Percentiles rank a stretch among this genome's conserved stretches.
phyloP scores from a whole-genome alignment of 64 coral and sea anemone genomes.

The Stylophora pistillata region DNA sequence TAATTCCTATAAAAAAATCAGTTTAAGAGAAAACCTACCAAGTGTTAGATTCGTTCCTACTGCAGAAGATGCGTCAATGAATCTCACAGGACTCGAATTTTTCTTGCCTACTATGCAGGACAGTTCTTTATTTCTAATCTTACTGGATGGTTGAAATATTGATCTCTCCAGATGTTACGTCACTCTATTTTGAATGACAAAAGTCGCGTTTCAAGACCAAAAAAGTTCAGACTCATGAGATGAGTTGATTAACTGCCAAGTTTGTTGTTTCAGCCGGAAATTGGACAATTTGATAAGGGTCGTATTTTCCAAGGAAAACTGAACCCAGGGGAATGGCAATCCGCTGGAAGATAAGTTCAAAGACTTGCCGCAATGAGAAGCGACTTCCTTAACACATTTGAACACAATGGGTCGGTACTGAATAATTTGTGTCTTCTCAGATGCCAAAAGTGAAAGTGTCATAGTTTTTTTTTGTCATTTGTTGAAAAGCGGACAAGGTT shows the following conservation, averaged over 20 bases:
- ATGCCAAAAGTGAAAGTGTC: not conserved
- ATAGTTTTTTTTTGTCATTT: not conserved
- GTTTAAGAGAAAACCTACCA: too few species aligned
- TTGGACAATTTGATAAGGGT: not conserved
- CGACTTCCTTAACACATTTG: not conserved
- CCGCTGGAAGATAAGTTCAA: too few species aligned
- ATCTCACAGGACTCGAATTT: too few species aligned
- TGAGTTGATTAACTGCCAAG: not conserved
- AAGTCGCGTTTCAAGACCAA: too few species aligned
- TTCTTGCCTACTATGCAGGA: too few species aligned
- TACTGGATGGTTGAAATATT: too few species aligned
- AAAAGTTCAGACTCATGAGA: too few species aligned
- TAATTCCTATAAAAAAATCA: too few species aligned
- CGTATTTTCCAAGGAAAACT: not conserved
- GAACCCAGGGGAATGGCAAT: not conserved
- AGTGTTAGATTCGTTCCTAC: too few species aligned
- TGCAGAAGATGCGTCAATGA: too few species aligned
- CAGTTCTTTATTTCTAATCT: too few species aligned
- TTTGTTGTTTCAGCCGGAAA: not conserved
- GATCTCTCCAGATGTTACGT: not conserved
- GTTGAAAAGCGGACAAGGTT: not conserved
- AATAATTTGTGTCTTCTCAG: not conserved
- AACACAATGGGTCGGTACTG: not conserved
- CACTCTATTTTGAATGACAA: not conserved
- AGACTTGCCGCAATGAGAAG: not conserved